Evolutionary conservation across 2,888 invertebrate genomes (phyloP), one percentile per base, ranked within the genome.

Genomic region (Meloe dianella): DNA sequence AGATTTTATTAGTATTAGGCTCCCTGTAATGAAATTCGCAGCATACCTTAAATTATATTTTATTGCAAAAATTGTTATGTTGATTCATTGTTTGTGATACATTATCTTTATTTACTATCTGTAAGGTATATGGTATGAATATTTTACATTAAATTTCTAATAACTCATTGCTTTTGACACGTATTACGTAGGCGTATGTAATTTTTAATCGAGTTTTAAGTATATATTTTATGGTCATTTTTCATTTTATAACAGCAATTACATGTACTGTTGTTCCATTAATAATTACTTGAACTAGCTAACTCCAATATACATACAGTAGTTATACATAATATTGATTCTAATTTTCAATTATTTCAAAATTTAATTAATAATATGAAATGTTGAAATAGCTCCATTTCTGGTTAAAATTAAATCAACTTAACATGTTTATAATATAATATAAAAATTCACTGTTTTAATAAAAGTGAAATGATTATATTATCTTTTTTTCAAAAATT

Each of bases 141-240:
- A 27, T 54, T 27, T 27, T 54, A 14, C n/a, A 54, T 27, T 54
- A 54, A 54, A 24, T 14, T 27, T 27, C 27, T 27, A 54, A 54
- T 54, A 54, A 27, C 24, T 54, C 54, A 54, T 54, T 22, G 20
- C 12, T 54, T 54, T 24, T 22, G 54, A 54, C 54, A 54, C n/a
- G 27, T n/a, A 14, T 7, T 54, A 54, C 27, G 54, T 54, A 54
- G 54, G 54, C 27, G 54, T 27, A 54, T 54, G 54, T 54, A 54
- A 54, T 54, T 54, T 54, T 54, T 54, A 54, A 54, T 54, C 54
- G 27, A n/a, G 27, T 54, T 54, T 54, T 54, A 54, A 54, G 24
- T 54, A 54, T 54, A 54, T 54, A 54, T 24, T 54, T 54, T 54
- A 27, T 5, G 24, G 27, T 24, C 54, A 54, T 54, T 54, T 54